Base-by-base conservation (phyloP, 1,140 invertebrate genomes). In the Drosophila punjabiensis region DNA sequence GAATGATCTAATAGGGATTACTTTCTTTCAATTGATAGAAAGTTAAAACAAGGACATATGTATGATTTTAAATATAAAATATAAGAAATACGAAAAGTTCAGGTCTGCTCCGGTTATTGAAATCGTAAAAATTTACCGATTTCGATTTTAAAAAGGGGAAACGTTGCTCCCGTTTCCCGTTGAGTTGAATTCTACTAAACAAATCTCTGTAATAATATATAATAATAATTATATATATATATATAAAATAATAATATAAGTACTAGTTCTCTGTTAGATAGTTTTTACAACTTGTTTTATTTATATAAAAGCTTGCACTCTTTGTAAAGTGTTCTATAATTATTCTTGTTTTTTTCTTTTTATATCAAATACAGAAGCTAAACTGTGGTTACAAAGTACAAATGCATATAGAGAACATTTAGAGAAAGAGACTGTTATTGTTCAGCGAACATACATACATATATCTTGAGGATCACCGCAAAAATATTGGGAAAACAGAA, bases 401-500 rank as follows among this genome's bases (percentile, higher is more conserved):
- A 55, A 13, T 18, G 18, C 13, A 8, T 35, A 37, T 37, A 20
- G 4, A 14, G 8, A 55, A 35, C 13, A 20, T 8, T 3, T 56
- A 16, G 33, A 37, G 28, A 52, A 52, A 52, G 8, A 56, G 4
- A 24, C 18, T 59, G 11, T 9, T 39, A 24, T 58, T 58, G 18
- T 39, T 58, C 14, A 10, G 20, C 4, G 8, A 58, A 52, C 24
- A 43, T 48, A 24, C 7, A 13, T 47, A 24, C 13, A 10, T 24
- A 24, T 56, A 24, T 24, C 37, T 56, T 68, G 18, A 53, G 48
- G 41, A 61, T 69, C 30, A 20, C 10, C n/a, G 20, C 24, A 24
- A 24, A 62, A 45, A 66, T 24, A 24, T 69, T 69, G 70, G 59
- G 67, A 52, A 74, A 74, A 73, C 53, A 73, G 73, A 71, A 60